These are phyloP conservation scores for Origma solitaria DNA, from an alignment of 2,113 vertebrate species.

Conservation along the genomic window DNA sequence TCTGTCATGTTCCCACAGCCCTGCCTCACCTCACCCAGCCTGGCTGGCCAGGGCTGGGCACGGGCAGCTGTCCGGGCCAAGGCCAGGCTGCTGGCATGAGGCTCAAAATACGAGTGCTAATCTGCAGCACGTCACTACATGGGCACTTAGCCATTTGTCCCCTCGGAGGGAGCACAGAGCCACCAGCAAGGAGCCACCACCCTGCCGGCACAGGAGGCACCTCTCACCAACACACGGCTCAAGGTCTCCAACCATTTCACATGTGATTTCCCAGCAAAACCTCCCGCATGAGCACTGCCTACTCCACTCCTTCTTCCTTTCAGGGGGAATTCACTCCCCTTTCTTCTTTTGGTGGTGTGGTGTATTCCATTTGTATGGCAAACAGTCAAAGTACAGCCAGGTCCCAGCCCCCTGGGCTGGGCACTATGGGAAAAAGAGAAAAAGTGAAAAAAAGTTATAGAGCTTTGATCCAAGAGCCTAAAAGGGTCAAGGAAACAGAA, in stretches of 20 bases:
- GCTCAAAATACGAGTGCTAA: fast-evolving
- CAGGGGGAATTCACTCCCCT: neutral
- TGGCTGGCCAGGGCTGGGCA: fast-evolving
- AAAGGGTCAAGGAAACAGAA: neutral
- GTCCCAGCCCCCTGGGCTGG: neutral
- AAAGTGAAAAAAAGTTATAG: neutral
- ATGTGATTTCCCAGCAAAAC: neutral
- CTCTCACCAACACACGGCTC: fast-evolving
- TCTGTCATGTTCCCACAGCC: neutral
- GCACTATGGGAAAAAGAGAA: neutral
- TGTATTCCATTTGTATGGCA: neutral
- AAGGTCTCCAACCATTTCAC: neutral
- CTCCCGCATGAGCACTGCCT: fast-evolving
- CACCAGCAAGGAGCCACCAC: fast-evolving
- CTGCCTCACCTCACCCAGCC: neutral
- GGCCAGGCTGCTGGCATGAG: fast-evolving
- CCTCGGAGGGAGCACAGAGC: neutral
- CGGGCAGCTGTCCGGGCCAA: neutral
- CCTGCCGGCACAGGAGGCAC: fast-evolving
- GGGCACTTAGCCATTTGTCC: fast-evolving
- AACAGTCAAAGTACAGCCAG: neutral
- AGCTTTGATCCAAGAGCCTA: neutral
- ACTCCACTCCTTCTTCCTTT: neutral
- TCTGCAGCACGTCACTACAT: fast-evolving
- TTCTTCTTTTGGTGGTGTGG: neutral